phyloP scores from a whole-genome alignment of 2,113 vertebrate genomes.

The Macroglossus sobrinus region DNA sequence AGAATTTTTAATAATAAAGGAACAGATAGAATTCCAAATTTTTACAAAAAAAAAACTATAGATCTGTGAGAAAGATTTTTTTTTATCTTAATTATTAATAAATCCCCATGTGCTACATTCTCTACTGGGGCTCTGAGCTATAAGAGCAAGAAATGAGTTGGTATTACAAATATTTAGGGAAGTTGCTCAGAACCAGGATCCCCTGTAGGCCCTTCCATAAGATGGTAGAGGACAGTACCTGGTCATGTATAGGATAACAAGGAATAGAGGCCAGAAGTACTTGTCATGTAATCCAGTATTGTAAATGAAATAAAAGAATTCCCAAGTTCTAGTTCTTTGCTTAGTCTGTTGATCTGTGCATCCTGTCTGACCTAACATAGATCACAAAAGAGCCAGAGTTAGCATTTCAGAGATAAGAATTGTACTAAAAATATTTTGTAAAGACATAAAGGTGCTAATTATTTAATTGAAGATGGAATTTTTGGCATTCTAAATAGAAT shows the following conservation, averaged over 20 bases:
- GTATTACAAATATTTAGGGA: background rate
- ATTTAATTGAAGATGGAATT: background rate
- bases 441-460: background rate
- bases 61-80: background rate
- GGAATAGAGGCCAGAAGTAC: background rate
- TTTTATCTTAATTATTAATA: background rate
- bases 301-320: conserved; percentile 50
- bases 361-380: conserved; percentile 50
- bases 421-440: background rate
- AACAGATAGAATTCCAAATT: background rate
- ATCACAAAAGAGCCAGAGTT: conserved; percentile 41
- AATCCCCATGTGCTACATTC: background rate
- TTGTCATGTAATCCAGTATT: conserved; percentile 20
- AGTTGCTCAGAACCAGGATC: background rate
- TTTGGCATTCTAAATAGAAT: background rate
- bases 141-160: background rate
- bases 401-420: background rate
- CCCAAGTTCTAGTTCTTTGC: conserved; percentile 22
- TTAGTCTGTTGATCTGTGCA: conserved; percentile 36
- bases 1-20: background rate
- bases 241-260: conserved; percentile 27
- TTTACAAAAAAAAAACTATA: background rate
- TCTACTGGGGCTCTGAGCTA: background rate
- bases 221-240: conserved; percentile 19
- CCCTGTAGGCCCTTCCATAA: background rate